Evolutionary conservation across 1,140 invertebrate genomes (phyloP).

Genomic region (Procambarus virginalis): DNA sequence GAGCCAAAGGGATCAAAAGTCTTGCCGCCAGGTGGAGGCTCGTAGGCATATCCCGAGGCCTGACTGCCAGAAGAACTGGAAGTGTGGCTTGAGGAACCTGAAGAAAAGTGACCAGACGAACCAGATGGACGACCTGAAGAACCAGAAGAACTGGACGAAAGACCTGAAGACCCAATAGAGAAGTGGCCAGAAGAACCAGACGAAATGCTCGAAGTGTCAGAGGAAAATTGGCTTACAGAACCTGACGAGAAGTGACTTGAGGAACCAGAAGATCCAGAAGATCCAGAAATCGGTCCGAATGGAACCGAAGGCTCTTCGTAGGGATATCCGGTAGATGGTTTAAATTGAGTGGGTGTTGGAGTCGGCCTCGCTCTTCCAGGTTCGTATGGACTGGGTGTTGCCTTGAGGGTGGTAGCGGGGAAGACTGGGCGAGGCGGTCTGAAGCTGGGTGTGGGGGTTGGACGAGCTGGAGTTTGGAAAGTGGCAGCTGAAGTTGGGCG

Average conservation of each 20-base stretch:
- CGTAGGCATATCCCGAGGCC: conserved; percentile 5
- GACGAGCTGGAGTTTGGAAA: neutral
- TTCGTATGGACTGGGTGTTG: too few species aligned
- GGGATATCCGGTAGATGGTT: conserved; percentile 18
- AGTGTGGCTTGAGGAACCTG: neutral
- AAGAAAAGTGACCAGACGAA: neutral
- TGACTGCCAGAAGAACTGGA: neutral
- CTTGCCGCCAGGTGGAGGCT: neutral
- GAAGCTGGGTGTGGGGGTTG: conserved; percentile 4
- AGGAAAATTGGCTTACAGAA: neutral
- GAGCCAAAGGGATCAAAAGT: conserved; percentile 23
- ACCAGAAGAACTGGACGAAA: neutral
- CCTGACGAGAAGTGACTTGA: too few species aligned
- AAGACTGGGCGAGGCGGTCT: neutral
- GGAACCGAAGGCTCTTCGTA: conserved; percentile 14
- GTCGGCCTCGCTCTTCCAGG: conserved; percentile 13
- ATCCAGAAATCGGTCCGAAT: neutral
- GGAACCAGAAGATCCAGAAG: too few species aligned
- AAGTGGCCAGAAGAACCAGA: neutral
- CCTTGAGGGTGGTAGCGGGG: neutral
- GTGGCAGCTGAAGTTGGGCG: neutral
- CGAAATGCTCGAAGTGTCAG: neutral
- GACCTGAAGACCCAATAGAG: neutral
- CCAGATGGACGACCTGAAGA: neutral
- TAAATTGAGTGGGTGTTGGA: conserved; percentile 1